Percentiles rank a stretch among this genome's conserved stretches.
Evolutionary conservation across 2,888 invertebrate genomes (phyloP).

Genomic region (Meiosimyza decipiens): DNA sequence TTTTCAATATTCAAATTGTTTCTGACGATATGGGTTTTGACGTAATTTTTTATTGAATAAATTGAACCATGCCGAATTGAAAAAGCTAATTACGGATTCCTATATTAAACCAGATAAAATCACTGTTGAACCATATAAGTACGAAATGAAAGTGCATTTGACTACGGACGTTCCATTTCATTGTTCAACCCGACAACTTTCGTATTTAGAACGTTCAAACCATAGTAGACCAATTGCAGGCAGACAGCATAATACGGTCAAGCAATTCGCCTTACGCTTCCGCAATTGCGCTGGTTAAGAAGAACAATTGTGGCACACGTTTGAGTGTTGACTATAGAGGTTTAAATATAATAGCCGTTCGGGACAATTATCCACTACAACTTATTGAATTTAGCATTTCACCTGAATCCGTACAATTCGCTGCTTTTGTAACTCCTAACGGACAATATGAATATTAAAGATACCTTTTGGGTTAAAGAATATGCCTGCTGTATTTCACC

Average conservation of each 20-base stretch:
- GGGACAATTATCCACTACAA: slow-evolving; percentile 33
- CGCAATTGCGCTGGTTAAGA: slow-evolving; percentile 36
- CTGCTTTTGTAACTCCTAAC: slow-evolving; percentile 47
- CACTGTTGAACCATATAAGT: too few relatives aligned
- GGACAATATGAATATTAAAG: slow-evolving; percentile 44
- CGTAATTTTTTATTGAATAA: too few relatives aligned
- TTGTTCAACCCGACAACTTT: slow-evolving; percentile 31
- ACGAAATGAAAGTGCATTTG: slow-evolving; percentile 30
- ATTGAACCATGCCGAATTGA: too few relatives aligned
- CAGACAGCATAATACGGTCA: slow-evolving; percentile 37
- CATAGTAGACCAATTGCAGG: too few relatives aligned
- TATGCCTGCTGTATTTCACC: slow-evolving; percentile 41
- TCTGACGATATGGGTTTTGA: too few relatives aligned
- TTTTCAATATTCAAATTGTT: too few relatives aligned
- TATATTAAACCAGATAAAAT: too few relatives aligned
- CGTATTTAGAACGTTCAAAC: slow-evolving; percentile 34
- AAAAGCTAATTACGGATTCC: too few relatives aligned
- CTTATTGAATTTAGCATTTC: slow-evolving; percentile 39
- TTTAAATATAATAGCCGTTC: slow-evolving; percentile 30
- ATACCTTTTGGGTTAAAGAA: slow-evolving; percentile 39
- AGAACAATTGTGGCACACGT: slow-evolving; percentile 35
- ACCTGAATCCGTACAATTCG: slow-evolving; percentile 44
- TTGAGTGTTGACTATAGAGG: slow-evolving; percentile 15
- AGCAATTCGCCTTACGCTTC: slow-evolving; percentile 42
- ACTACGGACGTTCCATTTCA: background rate